phyloP scores from a whole-genome alignment of 2,797 vertebrate genomes.

The Tokudaia muenninki region DNA sequence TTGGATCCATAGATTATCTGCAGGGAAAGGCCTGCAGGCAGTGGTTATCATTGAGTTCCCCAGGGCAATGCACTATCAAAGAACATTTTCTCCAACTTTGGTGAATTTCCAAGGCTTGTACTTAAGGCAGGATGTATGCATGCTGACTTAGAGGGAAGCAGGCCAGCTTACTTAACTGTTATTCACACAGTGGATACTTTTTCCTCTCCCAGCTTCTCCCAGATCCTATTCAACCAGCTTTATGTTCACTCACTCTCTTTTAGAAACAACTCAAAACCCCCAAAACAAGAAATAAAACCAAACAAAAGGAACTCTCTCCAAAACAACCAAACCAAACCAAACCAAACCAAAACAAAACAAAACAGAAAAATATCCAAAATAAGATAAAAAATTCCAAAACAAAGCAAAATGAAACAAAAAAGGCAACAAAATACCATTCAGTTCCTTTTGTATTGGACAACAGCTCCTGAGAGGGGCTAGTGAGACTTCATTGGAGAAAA shows the following conservation, averaged over 20 bases:
- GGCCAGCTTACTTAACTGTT: neutral
- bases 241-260: neutral
- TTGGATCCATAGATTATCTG: slow-evolving; percentile 58
- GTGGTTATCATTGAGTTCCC: neutral
- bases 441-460: neutral
- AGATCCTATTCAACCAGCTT: neutral
- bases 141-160: neutral
- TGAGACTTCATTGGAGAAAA: neutral
- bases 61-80: slow-evolving; percentile 1
- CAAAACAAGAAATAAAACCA: neutral
- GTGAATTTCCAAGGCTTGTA: slow-evolving; percentile 19
- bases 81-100: slow-evolving; percentile 41
- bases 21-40: slow-evolving; percentile 18
- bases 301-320: neutral
- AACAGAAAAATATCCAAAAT: neutral
- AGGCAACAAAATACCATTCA: neutral
- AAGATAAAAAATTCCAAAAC: neutral
- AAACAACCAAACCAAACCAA: neutral
- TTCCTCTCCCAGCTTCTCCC: neutral
- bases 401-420: neutral
- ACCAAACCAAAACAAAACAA: neutral
- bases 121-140: neutral
- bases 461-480: neutral
- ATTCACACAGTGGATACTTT: neutral
- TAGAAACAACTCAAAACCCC: neutral